Evolutionary conservation across 1,140 invertebrate genomes (phyloP), one percentile per base, ranked within the genome.

Genomic region (Drosophila kurseongensis): DNA sequence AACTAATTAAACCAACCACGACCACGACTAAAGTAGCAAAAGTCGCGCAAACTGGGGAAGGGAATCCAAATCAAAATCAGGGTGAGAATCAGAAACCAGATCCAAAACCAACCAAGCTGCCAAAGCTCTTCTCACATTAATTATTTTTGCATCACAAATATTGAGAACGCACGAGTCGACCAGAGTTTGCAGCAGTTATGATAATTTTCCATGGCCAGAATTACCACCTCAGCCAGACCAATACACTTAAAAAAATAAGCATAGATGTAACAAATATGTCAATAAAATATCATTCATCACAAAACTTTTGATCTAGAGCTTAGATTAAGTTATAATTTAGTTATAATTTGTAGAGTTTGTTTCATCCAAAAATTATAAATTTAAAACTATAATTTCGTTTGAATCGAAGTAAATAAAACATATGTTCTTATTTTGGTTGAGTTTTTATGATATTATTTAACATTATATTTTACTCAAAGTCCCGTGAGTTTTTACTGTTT

Each of bases 71-170:
- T 50, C 36, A 44, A 14, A 71, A 71, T 50, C 52, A 58, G 67
- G 65, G 50, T 54, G 55, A 40, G 55, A 76, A 27, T 50, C 35
- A 47, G 18, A 72, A 48, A 63, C 45, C 47, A 48, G 29, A 63
- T 56, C 47, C 60, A 23, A 40, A 65, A 55, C 60, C 72, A 54
- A 41, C 32, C 41, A 38, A 74, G 27, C 60, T 45, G 52, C 57
- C 42, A 52, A 62, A 57, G 66, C 79, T 68, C 61, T 88, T 89
- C 83, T 60, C 84, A 88, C 84, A 88, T 89, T 88, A 88, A 88
- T 88, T 88, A 88, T 88, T 80, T 83, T 88, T 66, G 83, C 84
- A 83, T 77, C 76, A 74, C 38, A 83, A 83, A 74, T 89, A 86
- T 86, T 83, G 83, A 79, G 83, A 63, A 58, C 73, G 48, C 51